Evolutionary conservation across 2,888 invertebrate species (phyloP).

Genomic region (Mactromeris polynyma): DNA sequence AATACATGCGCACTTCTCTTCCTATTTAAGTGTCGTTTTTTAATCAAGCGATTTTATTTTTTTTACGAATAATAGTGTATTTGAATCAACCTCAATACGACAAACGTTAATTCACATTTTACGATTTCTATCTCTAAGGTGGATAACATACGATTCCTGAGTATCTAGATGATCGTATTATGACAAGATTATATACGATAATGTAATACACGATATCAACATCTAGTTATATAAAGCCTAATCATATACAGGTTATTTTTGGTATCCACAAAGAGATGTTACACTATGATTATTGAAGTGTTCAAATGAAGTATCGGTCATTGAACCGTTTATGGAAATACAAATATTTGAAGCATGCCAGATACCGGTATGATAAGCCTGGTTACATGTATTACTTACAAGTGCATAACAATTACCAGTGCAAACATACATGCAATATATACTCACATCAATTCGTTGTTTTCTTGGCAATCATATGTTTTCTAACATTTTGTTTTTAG

Average conservation of each 20-base stretch:
- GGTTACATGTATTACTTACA: too few species aligned
- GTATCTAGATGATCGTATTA: background rate
- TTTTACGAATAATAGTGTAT: too few species aligned
- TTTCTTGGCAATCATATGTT: too few species aligned
- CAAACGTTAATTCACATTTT: background rate
- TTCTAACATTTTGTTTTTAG: too few species aligned
- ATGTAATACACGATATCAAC: conserved; percentile 1
- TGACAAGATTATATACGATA: conserved; percentile 4
- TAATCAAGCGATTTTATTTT: too few species aligned
- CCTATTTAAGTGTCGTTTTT: too few species aligned
- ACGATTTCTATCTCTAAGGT: background rate
- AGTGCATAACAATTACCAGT: too few species aligned
- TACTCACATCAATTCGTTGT: too few species aligned
- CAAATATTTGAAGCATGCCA: background rate
- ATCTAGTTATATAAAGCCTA: conserved; percentile 18
- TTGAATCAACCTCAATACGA: too few species aligned
- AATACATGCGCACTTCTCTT: too few species aligned
- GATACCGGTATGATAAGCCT: background rate
- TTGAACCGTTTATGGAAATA: background rate
- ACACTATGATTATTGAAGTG: background rate
- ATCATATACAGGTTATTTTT: background rate
- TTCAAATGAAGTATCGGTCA: background rate
- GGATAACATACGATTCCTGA: background rate
- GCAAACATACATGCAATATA: too few species aligned
- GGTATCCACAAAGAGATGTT: background rate